phyloP scores from a whole-genome alignment of 1,140 invertebrate genomes.

The Heliconius hermathena region DNA sequence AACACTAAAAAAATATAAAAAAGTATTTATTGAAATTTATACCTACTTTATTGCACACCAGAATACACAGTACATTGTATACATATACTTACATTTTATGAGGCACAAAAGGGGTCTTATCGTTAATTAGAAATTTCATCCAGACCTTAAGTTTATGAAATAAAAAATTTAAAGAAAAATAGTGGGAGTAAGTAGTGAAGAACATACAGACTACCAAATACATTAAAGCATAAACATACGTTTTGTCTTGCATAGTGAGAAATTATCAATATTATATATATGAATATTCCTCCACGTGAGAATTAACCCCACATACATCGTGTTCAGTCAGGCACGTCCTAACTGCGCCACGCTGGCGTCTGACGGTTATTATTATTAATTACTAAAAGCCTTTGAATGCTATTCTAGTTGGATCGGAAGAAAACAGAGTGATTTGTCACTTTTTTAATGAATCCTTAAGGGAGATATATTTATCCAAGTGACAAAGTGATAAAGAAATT shows the following conservation, averaged over 20 bases:
- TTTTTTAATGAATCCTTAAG: neutral
- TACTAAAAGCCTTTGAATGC: neutral
- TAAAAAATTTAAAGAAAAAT: too few relatives aligned
- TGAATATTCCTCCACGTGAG: neutral
- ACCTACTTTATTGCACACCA: too few relatives aligned
- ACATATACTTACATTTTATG: too few relatives aligned
- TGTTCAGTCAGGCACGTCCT: neutral
- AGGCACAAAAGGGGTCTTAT: too few relatives aligned
- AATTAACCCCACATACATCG: neutral
- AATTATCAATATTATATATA: neutral
- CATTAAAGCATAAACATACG: neutral
- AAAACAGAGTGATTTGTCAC: neutral
- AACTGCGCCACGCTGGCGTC: constrained; percentile 9
- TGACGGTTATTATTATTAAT: constrained; percentile 7
- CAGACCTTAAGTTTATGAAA: too few relatives aligned
- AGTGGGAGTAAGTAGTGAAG: too few relatives aligned
- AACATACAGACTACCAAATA: neutral
- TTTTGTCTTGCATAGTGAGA: neutral
- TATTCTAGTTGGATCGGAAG: neutral
- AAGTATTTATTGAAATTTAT: too few relatives aligned
- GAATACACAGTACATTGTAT: too few relatives aligned
- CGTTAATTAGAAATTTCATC: too few relatives aligned
- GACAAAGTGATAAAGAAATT: too few relatives aligned
- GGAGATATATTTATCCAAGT: neutral
- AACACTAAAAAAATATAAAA: too few relatives aligned